Base-by-base conservation (phyloP, 2,113 vertebrate genomes). In the Sterna hirundo region DNA sequence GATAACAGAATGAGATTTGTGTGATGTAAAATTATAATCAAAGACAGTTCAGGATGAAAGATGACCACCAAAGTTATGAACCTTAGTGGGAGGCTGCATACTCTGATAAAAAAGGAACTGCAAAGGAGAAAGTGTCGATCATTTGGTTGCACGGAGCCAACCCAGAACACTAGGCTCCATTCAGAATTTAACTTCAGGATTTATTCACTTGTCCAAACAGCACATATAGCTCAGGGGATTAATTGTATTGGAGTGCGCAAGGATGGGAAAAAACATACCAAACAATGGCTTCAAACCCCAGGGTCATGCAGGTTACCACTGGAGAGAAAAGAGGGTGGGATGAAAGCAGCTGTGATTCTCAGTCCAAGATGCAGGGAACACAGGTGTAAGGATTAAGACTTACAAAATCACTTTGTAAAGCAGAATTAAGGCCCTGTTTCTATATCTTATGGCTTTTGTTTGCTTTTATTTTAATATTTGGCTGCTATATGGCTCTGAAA, bases 1-100 rank as follows among this genome's bases (percentile, higher is more conserved):
- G 97, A 98, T 93, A 96, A 97, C 93, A 98, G 97, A 98, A 97
- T 95, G 93, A 98, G 96, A 98, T 98, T 98, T 98, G 98, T 98
- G 97, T 97, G 97, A 98, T 97, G 97, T 98, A 98, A 98, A 98
- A 98, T 97, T 98, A 97, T 98, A 98, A 98, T 98, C 98, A 98
- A 98, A 98, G 97, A 83, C 70, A 97, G 95, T 96, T 98, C 97
- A 96, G 94, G 97, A 98, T 98, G 97, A 98, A 98, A 98, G 97
- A 98, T 97, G 97, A 98, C 97, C 5, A 52, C 94, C 95, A 98
- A 96, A 97, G 97, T 98, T 98, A 97, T 94, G 97, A 98, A 97
- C 97, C 95, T 97, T 97, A 95, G 92, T 92, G 94, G 93, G 95
- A 97, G 90, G 91, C 97, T 92, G 83, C 92, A 96, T 92, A 94